Base-by-base conservation (phyloP, 2,888 invertebrate species). In the Acleris emargana region DNA sequence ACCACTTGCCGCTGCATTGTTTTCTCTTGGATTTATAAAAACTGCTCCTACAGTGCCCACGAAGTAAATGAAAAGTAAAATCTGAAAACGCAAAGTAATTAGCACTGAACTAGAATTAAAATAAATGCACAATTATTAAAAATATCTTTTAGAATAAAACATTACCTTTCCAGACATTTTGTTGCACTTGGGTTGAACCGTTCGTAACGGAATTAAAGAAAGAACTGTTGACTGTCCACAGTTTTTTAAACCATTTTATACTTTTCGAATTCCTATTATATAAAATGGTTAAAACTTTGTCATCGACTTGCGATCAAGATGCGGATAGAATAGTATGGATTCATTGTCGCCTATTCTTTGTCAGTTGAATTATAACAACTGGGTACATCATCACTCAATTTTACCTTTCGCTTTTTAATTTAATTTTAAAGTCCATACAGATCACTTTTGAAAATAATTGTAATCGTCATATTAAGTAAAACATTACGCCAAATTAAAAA, bases 211-310 rank as follows among this genome's bases (percentile, higher is more conserved):
- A 80, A 83, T 83, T 76, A 81, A 83, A 80, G 80, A 80, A 80
- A 80, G 73, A 84, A 91, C 91, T 91, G 91, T 89, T 89, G 80
- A 80, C 79, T 73, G 79, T 76, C 73, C 73, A 71, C 74, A 75
- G 73, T 72, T 81, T 75, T 80, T 82, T 83, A 77, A 80, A 81
- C 84, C 87, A 73, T 89, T 92, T 88, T 91, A 91, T 91, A 91
- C 86, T 90, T 85, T 88, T 87, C 81, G 77, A 81, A 86, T 82
- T 77, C 75, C 78, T 81, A 84, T 90, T 91, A 88, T 83, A 89
- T 89, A 89, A 91, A 90, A 76, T 81, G 69, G 73, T 76, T 81
- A 84, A 83, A 86, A 79, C 74, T 78, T 73, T 81, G 80, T 78
- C 81, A 79, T 80, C 79, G 77, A 72, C 71, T 68, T 72, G 68